Percentiles rank a stretch among this genome's conserved stretches.
phyloP scores from a whole-genome alignment of 2,113 vertebrate species.

The Myodes glareolus region DNA sequence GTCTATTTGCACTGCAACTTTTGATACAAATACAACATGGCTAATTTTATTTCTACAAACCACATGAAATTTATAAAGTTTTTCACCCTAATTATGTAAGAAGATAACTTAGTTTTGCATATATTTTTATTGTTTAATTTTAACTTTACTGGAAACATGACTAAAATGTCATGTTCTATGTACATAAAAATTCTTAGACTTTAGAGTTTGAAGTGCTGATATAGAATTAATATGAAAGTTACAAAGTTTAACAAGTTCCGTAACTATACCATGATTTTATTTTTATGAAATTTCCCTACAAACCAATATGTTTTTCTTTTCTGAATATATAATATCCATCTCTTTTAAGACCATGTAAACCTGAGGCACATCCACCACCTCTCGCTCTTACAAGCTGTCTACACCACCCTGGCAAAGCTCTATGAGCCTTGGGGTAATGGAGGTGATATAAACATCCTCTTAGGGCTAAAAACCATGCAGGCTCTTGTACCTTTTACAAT shows the following conservation, averaged over 20 bases:
- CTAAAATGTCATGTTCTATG: not conserved
- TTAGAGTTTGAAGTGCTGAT: not conserved
- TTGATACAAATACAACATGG: not conserved
- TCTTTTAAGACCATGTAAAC: not conserved
- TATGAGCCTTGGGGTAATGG: not conserved
- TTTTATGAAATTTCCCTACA: conserved; percentile 4
- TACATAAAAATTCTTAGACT: conserved; percentile 42
- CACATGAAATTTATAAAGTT: conserved; percentile 34
- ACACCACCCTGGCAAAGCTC: not conserved
- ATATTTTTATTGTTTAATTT: conserved; percentile 34
- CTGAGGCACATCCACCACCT: not conserved
- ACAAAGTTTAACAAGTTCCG: not conserved
- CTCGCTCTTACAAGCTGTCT: not conserved
- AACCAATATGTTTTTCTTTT: not conserved
- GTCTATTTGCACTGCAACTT: not conserved
- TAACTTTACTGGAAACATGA: not conserved
- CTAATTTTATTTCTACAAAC: conserved; percentile 12
- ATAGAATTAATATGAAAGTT: conserved; percentile 24
- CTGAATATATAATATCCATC: not conserved
- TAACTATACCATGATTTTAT: not conserved
- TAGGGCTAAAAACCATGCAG: not conserved
- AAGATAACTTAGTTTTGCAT: not conserved
- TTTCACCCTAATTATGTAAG: not conserved
- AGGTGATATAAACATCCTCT: not conserved
- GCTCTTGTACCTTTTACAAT: not conserved